phyloP scores from a whole-genome alignment of 2,888 invertebrate species.

The Oxystoma pomonae region DNA sequence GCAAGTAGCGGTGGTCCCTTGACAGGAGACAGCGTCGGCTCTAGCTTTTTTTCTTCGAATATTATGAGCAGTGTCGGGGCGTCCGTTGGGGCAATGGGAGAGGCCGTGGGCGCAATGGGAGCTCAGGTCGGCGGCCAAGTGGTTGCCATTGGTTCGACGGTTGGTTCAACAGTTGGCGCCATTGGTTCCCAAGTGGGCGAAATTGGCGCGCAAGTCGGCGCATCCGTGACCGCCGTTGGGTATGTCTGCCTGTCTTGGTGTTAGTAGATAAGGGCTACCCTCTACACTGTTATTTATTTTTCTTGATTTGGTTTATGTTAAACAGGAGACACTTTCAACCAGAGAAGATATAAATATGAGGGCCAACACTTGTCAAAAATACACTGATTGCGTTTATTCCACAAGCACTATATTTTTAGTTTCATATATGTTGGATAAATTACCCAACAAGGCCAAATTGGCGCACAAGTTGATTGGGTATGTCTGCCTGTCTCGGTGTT shows the following conservation, averaged over 20 bases:
- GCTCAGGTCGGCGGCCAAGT: constrained; percentile 40
- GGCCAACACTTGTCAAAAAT: too few relatives aligned
- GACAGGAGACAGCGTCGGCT: constrained; percentile 36
- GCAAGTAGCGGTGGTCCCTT: constrained; percentile 52
- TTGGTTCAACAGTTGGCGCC: constrained; percentile 39
- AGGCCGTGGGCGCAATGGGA: constrained; percentile 40
- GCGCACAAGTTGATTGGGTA: constrained; percentile 43
- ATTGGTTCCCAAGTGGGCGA: constrained; percentile 41
- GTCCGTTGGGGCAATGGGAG: constrained; percentile 42
- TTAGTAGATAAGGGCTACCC: neutral
- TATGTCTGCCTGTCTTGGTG: constrained; percentile 37
- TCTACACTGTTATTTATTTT: neutral
- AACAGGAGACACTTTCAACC: neutral
- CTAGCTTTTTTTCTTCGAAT: constrained; percentile 47
- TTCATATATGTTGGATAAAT: too few relatives aligned
- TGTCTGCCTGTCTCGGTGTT: constrained; percentile 34
- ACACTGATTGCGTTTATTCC: too few relatives aligned
- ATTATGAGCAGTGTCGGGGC: constrained; percentile 47
- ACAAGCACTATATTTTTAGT: too few relatives aligned
- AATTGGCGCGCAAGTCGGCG: constrained; percentile 38
- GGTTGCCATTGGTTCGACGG: constrained; percentile 43
- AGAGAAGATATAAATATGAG: too few relatives aligned
- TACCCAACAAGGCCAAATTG: constrained; percentile 39
- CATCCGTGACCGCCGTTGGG: constrained; percentile 42
- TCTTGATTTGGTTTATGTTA: neutral